phyloP scores from a whole-genome alignment of 2,113 vertebrate species.

The Phalacrocorax pelagicus region DNA sequence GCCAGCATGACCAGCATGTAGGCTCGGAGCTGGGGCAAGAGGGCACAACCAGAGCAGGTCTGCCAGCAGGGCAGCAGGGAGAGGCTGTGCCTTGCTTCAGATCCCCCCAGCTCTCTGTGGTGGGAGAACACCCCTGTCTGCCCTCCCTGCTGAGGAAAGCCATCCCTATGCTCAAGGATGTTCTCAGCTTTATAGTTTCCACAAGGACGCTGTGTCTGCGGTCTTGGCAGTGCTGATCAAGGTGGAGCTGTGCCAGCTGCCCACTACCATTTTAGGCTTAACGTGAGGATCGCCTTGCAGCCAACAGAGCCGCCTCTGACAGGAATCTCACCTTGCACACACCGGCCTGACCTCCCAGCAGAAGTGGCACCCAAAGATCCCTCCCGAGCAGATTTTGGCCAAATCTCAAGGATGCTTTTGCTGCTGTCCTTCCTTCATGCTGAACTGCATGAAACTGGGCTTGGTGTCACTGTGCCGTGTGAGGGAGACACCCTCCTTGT shows the following conservation, averaged over 20 bases:
- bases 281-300: background rate
- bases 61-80: background rate
- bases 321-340: background rate
- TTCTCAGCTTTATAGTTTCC: background rate
- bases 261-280: background rate
- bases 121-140: background rate
- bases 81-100: background rate
- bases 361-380: background rate
- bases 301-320: background rate
- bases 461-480: rapidly evolving
- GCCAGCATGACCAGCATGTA: rapidly evolving
- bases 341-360: background rate
- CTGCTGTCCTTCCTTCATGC: background rate
- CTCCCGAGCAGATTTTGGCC: rapidly evolving
- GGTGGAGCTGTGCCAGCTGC: background rate
- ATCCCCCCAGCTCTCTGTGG: rapidly evolving
- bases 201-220: rapidly evolving
- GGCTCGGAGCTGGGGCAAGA: background rate
- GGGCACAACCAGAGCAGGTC: background rate
- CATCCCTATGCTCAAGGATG: background rate
- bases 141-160: background rate
- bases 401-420: background rate
- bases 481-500: background rate
- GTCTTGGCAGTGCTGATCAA: rapidly evolving
- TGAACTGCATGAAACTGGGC: background rate